phyloP scores from a whole-genome alignment of 2,797 vertebrate genomes.

The Argyrosomus regius region DNA sequence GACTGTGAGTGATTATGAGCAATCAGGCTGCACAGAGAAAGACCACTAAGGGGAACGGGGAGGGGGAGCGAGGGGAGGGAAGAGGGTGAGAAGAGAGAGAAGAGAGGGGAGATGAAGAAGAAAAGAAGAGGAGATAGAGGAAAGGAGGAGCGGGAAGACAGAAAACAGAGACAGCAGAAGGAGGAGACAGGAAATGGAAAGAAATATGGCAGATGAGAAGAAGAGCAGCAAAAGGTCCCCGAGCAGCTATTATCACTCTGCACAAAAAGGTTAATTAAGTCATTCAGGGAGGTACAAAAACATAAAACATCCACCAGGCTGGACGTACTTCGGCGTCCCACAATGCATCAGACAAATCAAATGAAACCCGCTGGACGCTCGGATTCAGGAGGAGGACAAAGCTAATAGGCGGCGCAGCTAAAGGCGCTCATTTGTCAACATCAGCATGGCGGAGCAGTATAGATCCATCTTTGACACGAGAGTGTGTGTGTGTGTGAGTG shows the following conservation, averaged over 20 bases:
- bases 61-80: not conserved
- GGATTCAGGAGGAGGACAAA: conserved; percentile 36
- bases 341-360: conserved; percentile 50
- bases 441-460: conserved; percentile 43
- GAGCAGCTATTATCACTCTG: conserved; percentile 39
- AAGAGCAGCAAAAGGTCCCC: conserved; percentile 8
- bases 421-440: conserved; percentile 74
- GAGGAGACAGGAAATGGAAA: conserved; percentile 2
- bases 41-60: conserved; percentile 41
- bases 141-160: no score
- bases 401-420: conserved; percentile 41
- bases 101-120: not conserved
- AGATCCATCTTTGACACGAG: conserved; percentile 56
- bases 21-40: conserved; percentile 62
- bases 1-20: conserved; percentile 73
- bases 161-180: not conserved
- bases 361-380: conserved; percentile 30
- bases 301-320: not conserved
- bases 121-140: not conserved
- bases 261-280: conserved; percentile 72
- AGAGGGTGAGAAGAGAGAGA: not conserved
- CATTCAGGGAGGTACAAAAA: conserved; percentile 37
- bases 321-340: conserved; percentile 31
- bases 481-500: conserved; percentile 37
- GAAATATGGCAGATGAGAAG: conserved; percentile 18